A percentile compares a stretch with the other conserved stretches of the same genome.
These are phyloP conservation scores for Allacma fusca DNA, from an alignment of 2,888 invertebrate species.

Conservation along the genomic window DNA sequence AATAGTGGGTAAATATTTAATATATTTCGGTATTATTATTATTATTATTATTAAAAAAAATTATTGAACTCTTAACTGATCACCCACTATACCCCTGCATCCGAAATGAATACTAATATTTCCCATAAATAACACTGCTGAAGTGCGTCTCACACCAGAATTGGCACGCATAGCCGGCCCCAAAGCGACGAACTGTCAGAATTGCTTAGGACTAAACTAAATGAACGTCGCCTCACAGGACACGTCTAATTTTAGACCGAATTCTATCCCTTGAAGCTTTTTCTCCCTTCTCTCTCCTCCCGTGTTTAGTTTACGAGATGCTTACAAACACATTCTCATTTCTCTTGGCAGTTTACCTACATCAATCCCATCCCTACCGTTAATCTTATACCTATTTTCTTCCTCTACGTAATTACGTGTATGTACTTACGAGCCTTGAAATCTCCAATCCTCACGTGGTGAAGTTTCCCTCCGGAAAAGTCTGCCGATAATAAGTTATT, in stretches of 20 bases:
- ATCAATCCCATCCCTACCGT: not conserved
- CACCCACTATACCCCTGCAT: no score
- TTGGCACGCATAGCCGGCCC: not conserved
- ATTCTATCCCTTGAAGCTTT: not conserved
- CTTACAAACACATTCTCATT: constrained; percentile 12
- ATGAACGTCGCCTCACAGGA: constrained; percentile 9
- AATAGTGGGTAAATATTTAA: no score
- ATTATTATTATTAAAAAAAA: no score
- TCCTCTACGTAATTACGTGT: not conserved
- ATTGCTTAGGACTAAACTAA: not conserved
- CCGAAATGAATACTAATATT: no score
- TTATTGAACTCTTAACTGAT: no score
- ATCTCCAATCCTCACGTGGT: no score
- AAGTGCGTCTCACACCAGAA: not conserved
- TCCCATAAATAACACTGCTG: no score
- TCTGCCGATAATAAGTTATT: no score
- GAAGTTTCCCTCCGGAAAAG: no score
- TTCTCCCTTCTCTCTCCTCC: not conserved
- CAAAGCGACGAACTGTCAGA: not conserved
- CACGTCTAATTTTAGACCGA: not conserved
- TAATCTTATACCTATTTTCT: not conserved
- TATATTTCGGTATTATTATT: no score
- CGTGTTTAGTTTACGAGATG: not conserved
- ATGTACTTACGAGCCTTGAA: no score
- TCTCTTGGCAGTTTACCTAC: not conserved